phyloP scores from a whole-genome alignment of 2,113 vertebrate genomes.

The Microtus montanus region DNA sequence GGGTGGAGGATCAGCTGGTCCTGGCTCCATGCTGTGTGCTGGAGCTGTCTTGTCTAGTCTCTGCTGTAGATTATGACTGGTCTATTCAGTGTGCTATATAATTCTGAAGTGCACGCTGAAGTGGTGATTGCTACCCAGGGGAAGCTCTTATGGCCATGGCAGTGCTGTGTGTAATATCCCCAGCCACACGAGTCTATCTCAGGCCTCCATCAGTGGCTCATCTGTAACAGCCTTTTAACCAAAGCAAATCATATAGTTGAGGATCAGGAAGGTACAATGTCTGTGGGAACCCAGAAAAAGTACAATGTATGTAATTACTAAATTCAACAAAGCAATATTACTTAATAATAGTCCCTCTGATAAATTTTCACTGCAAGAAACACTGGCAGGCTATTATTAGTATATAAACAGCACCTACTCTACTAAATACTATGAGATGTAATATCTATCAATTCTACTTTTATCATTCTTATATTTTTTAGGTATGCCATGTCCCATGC shows the following conservation, averaged over 20 bases:
- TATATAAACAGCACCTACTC: background rate
- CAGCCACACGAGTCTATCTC: background rate
- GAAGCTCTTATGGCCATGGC: background rate
- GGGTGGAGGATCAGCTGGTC: background rate
- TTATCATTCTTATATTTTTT: conserved; percentile 5
- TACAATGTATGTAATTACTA: background rate
- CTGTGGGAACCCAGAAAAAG: background rate
- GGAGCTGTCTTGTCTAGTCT: background rate
- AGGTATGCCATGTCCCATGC: background rate
- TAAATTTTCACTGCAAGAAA: conserved; percentile 3
- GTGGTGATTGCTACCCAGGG: background rate
- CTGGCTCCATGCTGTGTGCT: background rate
- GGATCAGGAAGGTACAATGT: background rate
- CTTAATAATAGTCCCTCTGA: background rate
- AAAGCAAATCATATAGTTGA: background rate
- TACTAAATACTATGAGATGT: background rate
- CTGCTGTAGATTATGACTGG: background rate
- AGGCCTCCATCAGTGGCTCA: conserved; percentile 3
- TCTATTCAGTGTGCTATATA: background rate
- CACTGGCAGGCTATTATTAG: background rate
- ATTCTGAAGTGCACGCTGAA: background rate
- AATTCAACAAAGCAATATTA: background rate
- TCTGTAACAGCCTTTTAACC: background rate
- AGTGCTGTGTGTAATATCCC: background rate
- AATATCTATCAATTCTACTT: background rate